Conservation (phyloP, 1,140 invertebrate species). For the Cotesia glomerata region DNA sequence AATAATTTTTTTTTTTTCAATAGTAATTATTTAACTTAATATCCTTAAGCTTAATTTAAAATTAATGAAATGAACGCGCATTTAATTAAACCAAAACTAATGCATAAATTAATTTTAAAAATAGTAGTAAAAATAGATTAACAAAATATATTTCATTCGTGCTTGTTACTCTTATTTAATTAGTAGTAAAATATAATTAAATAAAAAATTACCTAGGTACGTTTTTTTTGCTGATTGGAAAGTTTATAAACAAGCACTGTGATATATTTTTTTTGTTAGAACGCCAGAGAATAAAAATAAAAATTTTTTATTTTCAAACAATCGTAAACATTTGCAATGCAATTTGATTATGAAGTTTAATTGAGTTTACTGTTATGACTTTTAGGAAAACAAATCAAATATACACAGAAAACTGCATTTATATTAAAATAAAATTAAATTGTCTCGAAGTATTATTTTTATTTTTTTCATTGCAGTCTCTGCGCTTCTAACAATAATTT, state of each 20-base stretch:
- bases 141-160: background rate
- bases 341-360: background rate
- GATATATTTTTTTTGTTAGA: constrained; percentile 32
- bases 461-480: too few relatives aligned
- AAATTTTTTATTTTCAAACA: background rate
- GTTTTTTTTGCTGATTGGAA: constrained; percentile 1
- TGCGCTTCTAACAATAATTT: background rate
- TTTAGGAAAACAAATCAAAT: too few relatives aligned
- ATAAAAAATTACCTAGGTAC: background rate
- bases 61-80: too few relatives aligned
- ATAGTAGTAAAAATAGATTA: background rate
- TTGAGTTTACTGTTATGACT: background rate
- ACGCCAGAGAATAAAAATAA: constrained; percentile 15
- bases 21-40: too few relatives aligned
- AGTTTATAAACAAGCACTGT: constrained; percentile 27
- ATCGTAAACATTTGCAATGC: background rate
- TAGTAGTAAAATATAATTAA: constrained; percentile 21
- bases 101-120: constrained; percentile 8
- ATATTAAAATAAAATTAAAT: too few relatives aligned
- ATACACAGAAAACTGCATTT: too few relatives aligned
- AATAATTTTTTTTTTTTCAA: too few relatives aligned
- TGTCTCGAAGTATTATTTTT: too few relatives aligned
- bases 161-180: constrained; percentile 28
- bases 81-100: background rate
- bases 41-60: too few relatives aligned